A percentile compares a stretch with the other conserved stretches of the same genome.
These are phyloP conservation scores for Sericinus montela DNA, from an alignment of 2,888 invertebrate species.

Conservation along the genomic window DNA sequence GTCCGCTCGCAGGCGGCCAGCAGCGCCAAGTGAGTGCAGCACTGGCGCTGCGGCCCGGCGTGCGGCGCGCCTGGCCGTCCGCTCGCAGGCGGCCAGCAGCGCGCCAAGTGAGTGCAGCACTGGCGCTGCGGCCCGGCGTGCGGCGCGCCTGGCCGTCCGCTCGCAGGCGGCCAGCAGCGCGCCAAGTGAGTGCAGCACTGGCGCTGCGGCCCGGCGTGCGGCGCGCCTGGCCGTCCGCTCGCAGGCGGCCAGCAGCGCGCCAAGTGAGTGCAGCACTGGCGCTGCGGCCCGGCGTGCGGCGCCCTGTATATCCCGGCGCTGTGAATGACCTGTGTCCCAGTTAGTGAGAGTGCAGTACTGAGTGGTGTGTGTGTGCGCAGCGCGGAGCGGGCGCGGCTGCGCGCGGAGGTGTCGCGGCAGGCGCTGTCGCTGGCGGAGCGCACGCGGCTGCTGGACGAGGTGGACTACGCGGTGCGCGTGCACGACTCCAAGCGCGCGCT, in stretches of 20 bases:
- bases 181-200: neutral
- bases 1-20: no score
- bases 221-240: no score
- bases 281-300: slow-evolving; percentile 26
- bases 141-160: no score
- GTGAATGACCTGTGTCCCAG: no score
- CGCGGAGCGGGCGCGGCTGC: slow-evolving; percentile 42
- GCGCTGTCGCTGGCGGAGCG: slow-evolving; percentile 49
- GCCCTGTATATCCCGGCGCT: no score
- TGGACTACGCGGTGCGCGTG: slow-evolving; percentile 56
- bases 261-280: slow-evolving; percentile 28
- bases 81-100: slow-evolving; percentile 40
- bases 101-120: slow-evolving; percentile 33
- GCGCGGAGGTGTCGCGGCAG: slow-evolving; percentile 44
- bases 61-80: slow-evolving; percentile 19
- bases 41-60: slow-evolving; percentile 7
- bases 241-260: no score
- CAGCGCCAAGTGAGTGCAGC: neutral
- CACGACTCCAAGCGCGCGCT: slow-evolving; percentile 56
- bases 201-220: slow-evolving; percentile 11
- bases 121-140: slow-evolving; percentile 25
- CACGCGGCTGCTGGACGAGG: slow-evolving; percentile 48
- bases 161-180: slow-evolving; percentile 27
- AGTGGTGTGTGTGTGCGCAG: slow-evolving; percentile 26
- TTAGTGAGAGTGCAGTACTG: no score